These are phyloP conservation scores for Apamea sordens DNA, from an alignment of 2,888 invertebrate species.

Conservation along the genomic window DNA sequence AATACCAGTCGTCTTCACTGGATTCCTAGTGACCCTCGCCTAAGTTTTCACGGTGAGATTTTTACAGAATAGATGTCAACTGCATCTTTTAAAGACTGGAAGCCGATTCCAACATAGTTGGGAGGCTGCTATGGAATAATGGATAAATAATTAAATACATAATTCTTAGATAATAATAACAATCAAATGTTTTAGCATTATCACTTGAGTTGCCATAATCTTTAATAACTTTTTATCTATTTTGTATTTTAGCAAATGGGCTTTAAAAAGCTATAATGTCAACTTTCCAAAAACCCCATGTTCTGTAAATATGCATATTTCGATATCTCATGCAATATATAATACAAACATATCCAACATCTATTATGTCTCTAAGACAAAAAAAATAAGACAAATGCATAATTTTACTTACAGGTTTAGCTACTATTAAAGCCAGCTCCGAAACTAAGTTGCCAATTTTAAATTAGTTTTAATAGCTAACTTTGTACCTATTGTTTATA, in stretches of 20 bases:
- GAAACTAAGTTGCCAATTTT: constrained; percentile 15
- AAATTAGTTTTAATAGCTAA: background rate
- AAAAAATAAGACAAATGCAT: background rate
- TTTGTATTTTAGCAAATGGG: background rate
- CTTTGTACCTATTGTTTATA: constrained; percentile 8
- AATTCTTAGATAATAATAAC: background rate
- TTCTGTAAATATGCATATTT: background rate
- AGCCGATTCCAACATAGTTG: background rate
- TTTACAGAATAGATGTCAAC: background rate
- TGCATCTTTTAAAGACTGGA: background rate
- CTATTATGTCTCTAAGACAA: background rate
- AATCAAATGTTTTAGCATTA: background rate
- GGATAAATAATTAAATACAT: background rate
- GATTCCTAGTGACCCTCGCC: too few relatives aligned
- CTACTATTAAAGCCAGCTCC: background rate
- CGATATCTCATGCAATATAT: too few relatives aligned
- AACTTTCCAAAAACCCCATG: background rate
- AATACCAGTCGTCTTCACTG: background rate
- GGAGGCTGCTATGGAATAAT: background rate
- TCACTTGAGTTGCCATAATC: constrained; percentile 6
- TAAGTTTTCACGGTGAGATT: background rate
- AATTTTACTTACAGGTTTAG: background rate
- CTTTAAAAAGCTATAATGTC: too few relatives aligned
- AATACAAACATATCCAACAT: background rate
- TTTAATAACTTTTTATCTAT: background rate